Evolutionary conservation across 2,888 invertebrate genomes (phyloP).

Genomic region (Strigamia crassipes): DNA sequence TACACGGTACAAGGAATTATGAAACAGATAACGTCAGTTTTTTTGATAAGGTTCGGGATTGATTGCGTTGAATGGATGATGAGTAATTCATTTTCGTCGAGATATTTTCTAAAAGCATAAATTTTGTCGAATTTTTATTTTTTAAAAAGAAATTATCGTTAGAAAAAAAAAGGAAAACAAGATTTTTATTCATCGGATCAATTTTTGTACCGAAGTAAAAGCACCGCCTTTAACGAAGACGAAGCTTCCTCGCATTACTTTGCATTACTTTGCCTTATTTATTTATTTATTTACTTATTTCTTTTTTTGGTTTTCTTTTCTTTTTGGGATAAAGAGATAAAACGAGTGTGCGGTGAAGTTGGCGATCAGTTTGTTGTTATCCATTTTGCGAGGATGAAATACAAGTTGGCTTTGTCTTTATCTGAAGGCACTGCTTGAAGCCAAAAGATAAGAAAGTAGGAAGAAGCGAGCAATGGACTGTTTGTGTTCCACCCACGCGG

Average conservation of each 20-base stretch:
- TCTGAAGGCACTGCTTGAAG: slow-evolving; percentile 30
- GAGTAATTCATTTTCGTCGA: no score
- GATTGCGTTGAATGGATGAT: no score
- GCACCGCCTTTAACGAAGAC: neutral
- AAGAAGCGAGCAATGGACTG: slow-evolving; percentile 30
- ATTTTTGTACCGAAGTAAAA: neutral
- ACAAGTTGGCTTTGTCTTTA: slow-evolving; percentile 30
- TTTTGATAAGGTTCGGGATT: no score
- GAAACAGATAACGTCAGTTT: no score
- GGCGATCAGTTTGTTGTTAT: slow-evolving; percentile 30
- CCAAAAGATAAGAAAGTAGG: slow-evolving; percentile 22
- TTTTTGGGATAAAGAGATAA: neutral
- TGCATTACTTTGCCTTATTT: no score
- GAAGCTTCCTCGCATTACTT: neutral
- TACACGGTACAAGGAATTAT: no score
- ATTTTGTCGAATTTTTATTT: no score
- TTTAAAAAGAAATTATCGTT: no score
- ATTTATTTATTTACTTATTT: neutral
- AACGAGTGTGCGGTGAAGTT: neutral
- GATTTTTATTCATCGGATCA: no score
- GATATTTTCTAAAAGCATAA: no score
- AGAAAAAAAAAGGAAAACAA: no score
- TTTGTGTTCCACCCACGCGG: slow-evolving; percentile 26
- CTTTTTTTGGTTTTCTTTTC: neutral
- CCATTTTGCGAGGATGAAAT: slow-evolving; percentile 22